A percentile compares a stretch with the other conserved stretches of the same genome.
Conservation (phyloP, 2,113 vertebrate species). For the Aegithalos caudatus region DNA sequence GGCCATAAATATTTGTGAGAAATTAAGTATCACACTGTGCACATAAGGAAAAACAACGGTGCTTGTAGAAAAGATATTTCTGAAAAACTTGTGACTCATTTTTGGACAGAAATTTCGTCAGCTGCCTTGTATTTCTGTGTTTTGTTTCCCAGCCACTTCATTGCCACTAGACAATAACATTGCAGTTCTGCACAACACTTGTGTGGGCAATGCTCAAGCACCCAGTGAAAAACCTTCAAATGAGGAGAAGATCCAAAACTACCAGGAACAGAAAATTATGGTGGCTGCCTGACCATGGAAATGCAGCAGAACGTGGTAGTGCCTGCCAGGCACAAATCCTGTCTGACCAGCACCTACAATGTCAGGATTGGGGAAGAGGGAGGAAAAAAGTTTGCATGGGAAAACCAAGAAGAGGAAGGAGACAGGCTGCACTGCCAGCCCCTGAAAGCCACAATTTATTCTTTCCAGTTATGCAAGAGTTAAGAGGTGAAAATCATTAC, state of each 20-base stretch:
- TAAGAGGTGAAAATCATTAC: background rate
- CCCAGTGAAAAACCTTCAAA: background rate
- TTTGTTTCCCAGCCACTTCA: background rate
- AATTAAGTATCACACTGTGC: background rate
- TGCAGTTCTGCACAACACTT: background rate
- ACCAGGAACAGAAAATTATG: background rate
- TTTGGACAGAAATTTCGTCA: background rate
- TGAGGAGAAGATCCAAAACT: background rate
- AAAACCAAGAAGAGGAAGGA: background rate
- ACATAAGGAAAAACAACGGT: background rate
- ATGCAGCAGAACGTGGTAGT: background rate
- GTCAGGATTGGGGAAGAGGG: fast-evolving
- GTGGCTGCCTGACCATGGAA: background rate
- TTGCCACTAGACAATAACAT: background rate
- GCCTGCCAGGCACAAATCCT: background rate
- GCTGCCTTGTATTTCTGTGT: background rate
- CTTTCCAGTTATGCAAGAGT: background rate
- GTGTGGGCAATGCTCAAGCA: background rate
- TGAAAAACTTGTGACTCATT: background rate
- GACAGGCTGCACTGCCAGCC: background rate
- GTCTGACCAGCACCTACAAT: background rate
- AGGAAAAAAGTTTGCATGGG: background rate
- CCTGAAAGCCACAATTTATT: background rate
- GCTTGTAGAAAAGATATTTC: background rate
- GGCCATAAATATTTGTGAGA: background rate